Evolutionary conservation across 2,888 invertebrate genomes (phyloP), one percentile per base, ranked within the genome.

Genomic region (Carterocephalus palaemon): DNA sequence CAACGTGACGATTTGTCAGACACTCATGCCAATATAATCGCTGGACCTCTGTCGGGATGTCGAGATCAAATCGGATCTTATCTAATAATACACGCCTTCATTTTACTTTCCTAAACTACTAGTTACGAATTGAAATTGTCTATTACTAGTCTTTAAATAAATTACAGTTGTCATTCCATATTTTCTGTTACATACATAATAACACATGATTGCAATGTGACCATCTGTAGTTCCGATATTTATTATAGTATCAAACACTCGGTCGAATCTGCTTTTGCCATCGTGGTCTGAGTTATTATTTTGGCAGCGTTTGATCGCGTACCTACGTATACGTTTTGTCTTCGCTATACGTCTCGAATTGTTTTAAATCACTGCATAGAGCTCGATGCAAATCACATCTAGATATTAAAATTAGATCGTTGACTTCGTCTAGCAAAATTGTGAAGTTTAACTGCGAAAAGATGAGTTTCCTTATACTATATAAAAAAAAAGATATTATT

Each of bases 311-410:
- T 57, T 64, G 68, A 72, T 70, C 67, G 61, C 76, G 75, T n/a
- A n/a, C n/a, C n/a, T n/a, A n/a, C n/a, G n/a, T 77, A 78, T 79
- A 75, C 72, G 67, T 75, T 80, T 77, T 75, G 75, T 75, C 63
- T 75, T 66, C 52, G 57, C 61, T 67, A 62, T 69, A 65, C 57
- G 60, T 63, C 58, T 61, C 59, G 52, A 55, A 60, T 63, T 67
- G 64, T 70, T 65, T 64, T 70, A 65, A 64, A 63, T 56, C 57
- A 61, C 56, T 57, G 61, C 73, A 78, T 78, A 82, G 77, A 70
- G 57, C 58, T 56, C 62, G 64, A 67, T 75, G 70, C 68, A 65
- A 67, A 64, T 73, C 70, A 70, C 65, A 68, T 68, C n/a, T 70
- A 75, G 74, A 70, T 72, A 67, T 66, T 63, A 60, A 72, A 78